phyloP scores from a whole-genome alignment of 2,888 invertebrate species.

The Disparrhopalites patrizii region DNA sequence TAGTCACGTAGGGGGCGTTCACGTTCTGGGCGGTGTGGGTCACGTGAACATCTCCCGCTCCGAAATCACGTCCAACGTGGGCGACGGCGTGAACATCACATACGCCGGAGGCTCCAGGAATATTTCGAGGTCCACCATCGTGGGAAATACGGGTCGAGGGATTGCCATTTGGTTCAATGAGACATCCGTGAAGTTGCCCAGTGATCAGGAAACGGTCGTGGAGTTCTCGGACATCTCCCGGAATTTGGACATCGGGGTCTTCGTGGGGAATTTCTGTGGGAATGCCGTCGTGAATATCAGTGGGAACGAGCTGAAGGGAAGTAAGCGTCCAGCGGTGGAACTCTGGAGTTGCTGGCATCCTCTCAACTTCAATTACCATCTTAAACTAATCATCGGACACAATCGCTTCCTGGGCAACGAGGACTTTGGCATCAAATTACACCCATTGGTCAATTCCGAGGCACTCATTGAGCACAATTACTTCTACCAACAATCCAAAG shows the following conservation, averaged over 20 bases:
- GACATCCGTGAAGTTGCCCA: conserved; percentile 72
- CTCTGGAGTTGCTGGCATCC: conserved; percentile 74
- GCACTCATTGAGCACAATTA: conserved; percentile 82
- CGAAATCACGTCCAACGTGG: conserved; percentile 81
- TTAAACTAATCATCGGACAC: conserved; percentile 65
- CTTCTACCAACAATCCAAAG: conserved; percentile 75
- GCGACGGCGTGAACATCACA: conserved; percentile 93
- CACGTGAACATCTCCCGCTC: conserved; percentile 91
- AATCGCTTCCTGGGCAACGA: conserved; percentile 73
- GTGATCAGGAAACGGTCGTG: conserved; percentile 80
- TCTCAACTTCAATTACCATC: conserved; percentile 48
- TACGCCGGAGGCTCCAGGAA: conserved; percentile 92
- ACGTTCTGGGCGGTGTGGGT: conserved; percentile 84
- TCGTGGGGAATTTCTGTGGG: conserved; percentile 87
- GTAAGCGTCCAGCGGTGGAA: conserved; percentile 72
- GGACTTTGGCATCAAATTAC: conserved; percentile 68
- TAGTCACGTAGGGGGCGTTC: conserved; percentile 82
- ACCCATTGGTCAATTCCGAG: conserved; percentile 74
- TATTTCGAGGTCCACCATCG: conserved; percentile 77
- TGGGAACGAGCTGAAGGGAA: conserved; percentile 80
- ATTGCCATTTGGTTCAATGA: conserved; percentile 86
- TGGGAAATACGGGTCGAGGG: conserved; percentile 84
- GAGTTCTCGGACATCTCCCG: conserved; percentile 81
- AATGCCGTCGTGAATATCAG: conserved; percentile 82
- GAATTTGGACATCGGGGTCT: conserved; percentile 81